Evolutionary conservation across 2,888 invertebrate species (phyloP).

Genomic region (Mesorhabditis spiculigera): DNA sequence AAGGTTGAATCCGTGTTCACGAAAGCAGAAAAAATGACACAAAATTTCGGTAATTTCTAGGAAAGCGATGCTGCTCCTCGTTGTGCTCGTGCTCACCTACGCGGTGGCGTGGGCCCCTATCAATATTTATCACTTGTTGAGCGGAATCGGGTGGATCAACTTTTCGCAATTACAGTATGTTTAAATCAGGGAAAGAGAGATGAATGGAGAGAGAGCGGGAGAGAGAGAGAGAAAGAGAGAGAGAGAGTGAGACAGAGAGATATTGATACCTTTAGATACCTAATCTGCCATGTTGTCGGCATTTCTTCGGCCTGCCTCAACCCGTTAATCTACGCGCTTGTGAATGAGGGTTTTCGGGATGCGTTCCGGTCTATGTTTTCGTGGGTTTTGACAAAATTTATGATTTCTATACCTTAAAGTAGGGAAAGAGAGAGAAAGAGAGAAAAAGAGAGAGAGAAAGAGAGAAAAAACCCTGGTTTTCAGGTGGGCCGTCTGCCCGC

Average conservation of each 20-base stretch:
- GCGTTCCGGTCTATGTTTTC: constrained; percentile 36
- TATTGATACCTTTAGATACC: constrained; percentile 50
- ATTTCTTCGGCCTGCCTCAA: constrained; percentile 88
- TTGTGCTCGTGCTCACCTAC: constrained; percentile 81
- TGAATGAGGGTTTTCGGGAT: constrained; percentile 79
- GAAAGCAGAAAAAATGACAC: no score
- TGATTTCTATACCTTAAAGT: no score
- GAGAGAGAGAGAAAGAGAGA: no score
- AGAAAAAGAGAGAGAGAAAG: no score
- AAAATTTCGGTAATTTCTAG: constrained; percentile 17
- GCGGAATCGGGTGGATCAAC: constrained; percentile 46
- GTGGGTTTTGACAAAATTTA: background rate
- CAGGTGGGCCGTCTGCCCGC: background rate
- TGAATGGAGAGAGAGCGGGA: no score
- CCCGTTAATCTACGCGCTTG: constrained; percentile 84
- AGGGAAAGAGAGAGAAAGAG: no score
- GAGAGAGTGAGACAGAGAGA: background rate
- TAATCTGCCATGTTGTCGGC: constrained; percentile 71
- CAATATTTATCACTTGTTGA: constrained; percentile 73
- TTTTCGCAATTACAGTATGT: constrained; percentile 52
- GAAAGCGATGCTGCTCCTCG: constrained; percentile 78
- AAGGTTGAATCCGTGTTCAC: no score
- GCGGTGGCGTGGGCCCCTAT: constrained; percentile 85
- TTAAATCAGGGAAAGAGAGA: background rate
- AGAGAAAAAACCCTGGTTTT: background rate